A percentile compares a stretch with the other conserved stretches of the same genome.
Evolutionary conservation across 2,113 vertebrate genomes (phyloP).

Genomic region (Lamprotornis superbus): DNA sequence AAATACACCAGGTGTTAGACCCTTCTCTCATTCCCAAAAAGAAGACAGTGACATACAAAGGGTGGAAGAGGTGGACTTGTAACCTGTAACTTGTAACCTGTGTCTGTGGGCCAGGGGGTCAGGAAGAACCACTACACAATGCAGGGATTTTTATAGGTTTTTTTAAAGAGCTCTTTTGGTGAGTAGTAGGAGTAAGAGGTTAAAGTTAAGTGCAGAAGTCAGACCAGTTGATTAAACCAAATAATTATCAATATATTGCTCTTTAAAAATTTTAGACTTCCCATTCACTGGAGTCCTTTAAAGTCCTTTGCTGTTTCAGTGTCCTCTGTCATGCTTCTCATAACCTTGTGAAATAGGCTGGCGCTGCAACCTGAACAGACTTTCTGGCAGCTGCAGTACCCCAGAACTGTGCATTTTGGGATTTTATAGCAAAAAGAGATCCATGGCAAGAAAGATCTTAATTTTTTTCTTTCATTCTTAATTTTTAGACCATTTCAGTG

Average conservation of each 20-base stretch:
- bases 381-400: neutral
- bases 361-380: constrained; percentile 16
- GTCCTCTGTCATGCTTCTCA: neutral
- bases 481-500: neutral
- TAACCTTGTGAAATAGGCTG: constrained; percentile 17
- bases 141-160: neutral
- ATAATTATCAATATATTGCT: neutral
- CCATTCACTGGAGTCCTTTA: neutral
- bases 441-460: neutral
- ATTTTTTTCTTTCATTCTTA: neutral
- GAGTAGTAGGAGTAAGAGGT: neutral
- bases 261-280: neutral
- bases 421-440: neutral
- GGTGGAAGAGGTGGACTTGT: neutral
- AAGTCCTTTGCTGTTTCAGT: neutral
- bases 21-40: neutral
- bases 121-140: neutral
- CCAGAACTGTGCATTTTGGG: neutral
- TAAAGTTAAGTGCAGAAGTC: neutral
- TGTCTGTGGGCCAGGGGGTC: neutral
- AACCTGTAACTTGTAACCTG: neutral
- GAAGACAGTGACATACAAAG: neutral
- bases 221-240: neutral
- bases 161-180: neutral
- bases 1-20: neutral